Evolutionary conservation across 2,797 vertebrate species (phyloP), one percentile per base, ranked within the genome.

Genomic region (Onychomys arenicola): DNA sequence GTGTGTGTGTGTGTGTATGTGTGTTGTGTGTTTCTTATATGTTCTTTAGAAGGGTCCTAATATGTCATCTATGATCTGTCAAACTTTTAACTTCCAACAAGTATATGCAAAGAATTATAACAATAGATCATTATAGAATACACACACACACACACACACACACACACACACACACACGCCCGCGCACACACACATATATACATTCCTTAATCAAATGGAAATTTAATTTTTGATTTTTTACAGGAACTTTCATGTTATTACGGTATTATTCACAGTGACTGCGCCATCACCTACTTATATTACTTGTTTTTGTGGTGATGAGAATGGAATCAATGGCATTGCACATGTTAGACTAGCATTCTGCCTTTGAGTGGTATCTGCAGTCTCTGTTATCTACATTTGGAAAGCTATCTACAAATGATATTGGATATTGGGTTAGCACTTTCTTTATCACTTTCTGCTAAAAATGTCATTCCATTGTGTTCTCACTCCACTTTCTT

Each of bases 61-160:
- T 86, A 82, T 49, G 80, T 52, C 21, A 78, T 0, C 2, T 88
- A 73, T 12, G 67, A 90, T 14, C 0, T 11, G 88, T 43, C 16
- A 93, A 83, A 94, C 63, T 21, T 98, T 80, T 94, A 90, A 69
- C 5, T 1, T 94, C 69, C 63, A 80, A 92, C 13, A 57, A 84
- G 46, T 59, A 96, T 52, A 2, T 65, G 37, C 67, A 90, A 95
- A 63, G 29, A 78, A 86, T 43, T 81, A 5, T 32, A n/a, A 49
- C 21, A 94, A 93, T 88, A 37, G 34, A 1, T 46, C 5, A 92
- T 93, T 4, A 55, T 19, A 55, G 17, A 55, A 17, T 52, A 63
- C 27, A 63, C 9, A 63, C 9, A 11, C 9, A 63, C 11, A 65
- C 23, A 63, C 52, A 52, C 52, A 65, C 13, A 4, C 61, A 61